A percentile compares a stretch with the other conserved stretches of the same genome.
Conservation (phyloP, 2,797 vertebrate genomes). For the Neostethus bicornis region DNA sequence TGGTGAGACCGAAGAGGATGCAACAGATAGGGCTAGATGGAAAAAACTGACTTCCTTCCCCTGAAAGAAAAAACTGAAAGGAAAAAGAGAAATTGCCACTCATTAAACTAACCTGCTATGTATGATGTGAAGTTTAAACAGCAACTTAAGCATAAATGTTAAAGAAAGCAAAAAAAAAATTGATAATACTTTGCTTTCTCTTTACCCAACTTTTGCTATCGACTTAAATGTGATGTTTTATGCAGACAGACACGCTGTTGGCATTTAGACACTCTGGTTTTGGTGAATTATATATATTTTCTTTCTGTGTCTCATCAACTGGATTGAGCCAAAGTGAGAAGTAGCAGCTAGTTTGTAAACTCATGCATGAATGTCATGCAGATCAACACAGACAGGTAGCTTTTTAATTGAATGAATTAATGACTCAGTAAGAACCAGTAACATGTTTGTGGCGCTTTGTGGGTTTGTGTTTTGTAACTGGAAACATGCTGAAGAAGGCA, state of each 20-base stretch:
- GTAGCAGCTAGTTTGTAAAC: conserved; percentile 35
- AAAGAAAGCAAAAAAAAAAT: no score
- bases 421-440: conserved; percentile 24
- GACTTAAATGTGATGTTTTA: neutral
- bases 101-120: no score
- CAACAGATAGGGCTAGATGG: no score
- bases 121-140: no score
- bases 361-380: conserved; percentile 12
- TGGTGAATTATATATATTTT: conserved; percentile 12
- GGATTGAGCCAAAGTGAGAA: conserved; percentile 6
- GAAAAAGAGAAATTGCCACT: no score
- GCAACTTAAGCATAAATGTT: no score
- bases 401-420: conserved; percentile 26
- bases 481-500: conserved; percentile 33
- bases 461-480: conserved; percentile 23
- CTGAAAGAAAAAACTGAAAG: no score
- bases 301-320: conserved; percentile 12
- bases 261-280: neutral
- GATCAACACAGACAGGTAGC: conserved; percentile 18
- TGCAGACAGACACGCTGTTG: neutral
- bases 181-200: no score
- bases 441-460: conserved; percentile 22
- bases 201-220: no score
- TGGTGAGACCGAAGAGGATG: no score
- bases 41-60: no score